A percentile compares a stretch with the other conserved stretches of the same genome.
Conservation (phyloP, 30 jellyfish, hydroid and myxozoan genomes). For the Nemopilema nomurai region DNA sequence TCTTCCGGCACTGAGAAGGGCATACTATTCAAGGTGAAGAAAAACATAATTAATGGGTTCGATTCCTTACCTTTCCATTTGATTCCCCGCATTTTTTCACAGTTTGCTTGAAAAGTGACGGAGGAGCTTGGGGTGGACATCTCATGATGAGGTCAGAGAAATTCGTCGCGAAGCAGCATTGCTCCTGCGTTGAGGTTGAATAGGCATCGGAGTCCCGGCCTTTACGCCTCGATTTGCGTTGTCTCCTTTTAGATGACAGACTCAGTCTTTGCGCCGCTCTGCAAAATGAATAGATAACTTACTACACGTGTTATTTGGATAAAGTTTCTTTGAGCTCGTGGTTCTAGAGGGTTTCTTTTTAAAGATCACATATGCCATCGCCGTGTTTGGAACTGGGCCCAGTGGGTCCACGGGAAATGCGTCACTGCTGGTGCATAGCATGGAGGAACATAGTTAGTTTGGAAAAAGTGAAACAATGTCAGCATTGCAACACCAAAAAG, state of each 20-base stretch:
- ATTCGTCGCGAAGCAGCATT: conserved; percentile 73
- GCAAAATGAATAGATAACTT: background rate
- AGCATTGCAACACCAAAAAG: no score
- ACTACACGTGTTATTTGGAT: background rate
- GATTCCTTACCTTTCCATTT: conserved; percentile 81
- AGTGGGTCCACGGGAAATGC: no score
- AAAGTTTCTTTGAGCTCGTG: no score
- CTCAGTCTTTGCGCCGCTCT: conserved; percentile 95
- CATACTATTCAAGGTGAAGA: no score
- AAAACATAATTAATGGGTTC: background rate
- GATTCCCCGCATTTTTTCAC: conserved; percentile 71
- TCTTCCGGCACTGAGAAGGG: no score
- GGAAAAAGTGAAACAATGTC: no score
- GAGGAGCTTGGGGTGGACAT: conserved; percentile 98
- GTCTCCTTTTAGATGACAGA: conserved; percentile 71
- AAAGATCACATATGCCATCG: background rate
- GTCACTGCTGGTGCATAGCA: no score
- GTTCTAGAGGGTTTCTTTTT: no score
- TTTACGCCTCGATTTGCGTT: conserved; percentile 57
- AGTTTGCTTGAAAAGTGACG: conserved; percentile 77
- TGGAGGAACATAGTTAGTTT: no score
- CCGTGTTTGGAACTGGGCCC: no score
- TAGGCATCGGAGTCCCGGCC: conserved; percentile 62
- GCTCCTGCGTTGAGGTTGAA: conserved; percentile 64
- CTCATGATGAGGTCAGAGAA: conserved; percentile 87